Evolutionary conservation across 2,888 invertebrate genomes (phyloP), one percentile per base, ranked within the genome.

Genomic region (Andrena dorsata): DNA sequence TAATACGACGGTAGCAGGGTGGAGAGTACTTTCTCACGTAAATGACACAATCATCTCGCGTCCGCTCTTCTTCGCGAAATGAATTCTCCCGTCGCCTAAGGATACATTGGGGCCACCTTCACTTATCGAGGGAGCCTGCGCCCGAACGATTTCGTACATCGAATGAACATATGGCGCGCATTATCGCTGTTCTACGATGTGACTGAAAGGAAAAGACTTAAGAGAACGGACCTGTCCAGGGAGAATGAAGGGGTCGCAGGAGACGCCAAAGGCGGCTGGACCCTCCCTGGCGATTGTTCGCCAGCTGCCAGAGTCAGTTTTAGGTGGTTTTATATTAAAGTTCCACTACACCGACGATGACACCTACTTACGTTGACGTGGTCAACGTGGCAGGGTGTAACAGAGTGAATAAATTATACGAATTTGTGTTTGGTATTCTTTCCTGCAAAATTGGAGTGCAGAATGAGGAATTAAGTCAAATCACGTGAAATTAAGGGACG

Each of bases 311-410:
- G 73, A 88, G 66, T 84, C 80, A 82, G 82, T 68, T 84, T 82
- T 73, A 74, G 51, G 60, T 80, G 76, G 70, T 64, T 73, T 69
- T 87, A 80, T 65, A 82, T 86, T 82, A 87, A 86, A 65, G 66
- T 74, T 56, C 61, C 30, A 73, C n/a, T n/a, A n/a, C n/a, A n/a
- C n/a, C n/a, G n/a, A n/a, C n/a, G n/a, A 30, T 47, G 78, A 76
- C 78, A 74, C 20, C 81, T 61, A 79, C 65, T 28, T 49, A 26
- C 56, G 69, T 6, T 61, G 64, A 80, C 71, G 49, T n/a, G 30
- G 58, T n/a, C 28, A 13, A 23, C 41, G 13, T 10, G 41, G 13
- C 2, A 13, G 13, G 3, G 41, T 41, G 41, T 13, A 41, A 13
- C 41, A 41, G 41, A 13, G 13, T 41, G 41, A 41, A 13, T 41